These are phyloP conservation scores for Galendromus occidentalis DNA, from an alignment of 1,140 invertebrate genomes.

Conservation along the genomic window DNA sequence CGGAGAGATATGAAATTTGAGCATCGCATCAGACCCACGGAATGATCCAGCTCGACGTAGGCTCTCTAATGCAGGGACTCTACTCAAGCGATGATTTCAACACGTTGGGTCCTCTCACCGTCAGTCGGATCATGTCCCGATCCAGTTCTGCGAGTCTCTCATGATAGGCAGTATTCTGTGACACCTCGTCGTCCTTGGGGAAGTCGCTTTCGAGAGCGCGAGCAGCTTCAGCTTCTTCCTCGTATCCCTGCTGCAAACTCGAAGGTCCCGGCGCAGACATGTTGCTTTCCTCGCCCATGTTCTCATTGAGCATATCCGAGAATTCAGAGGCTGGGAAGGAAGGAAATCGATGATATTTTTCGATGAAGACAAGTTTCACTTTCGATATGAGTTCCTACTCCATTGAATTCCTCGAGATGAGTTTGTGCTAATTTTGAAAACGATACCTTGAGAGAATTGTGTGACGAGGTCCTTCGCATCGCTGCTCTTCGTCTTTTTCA, in stretches of 20 bases:
- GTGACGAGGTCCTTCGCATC: constrained; percentile 11
- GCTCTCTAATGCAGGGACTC: too few species aligned
- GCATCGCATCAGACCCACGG: too few species aligned
- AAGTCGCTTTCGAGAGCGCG: neutral
- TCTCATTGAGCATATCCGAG: too few species aligned
- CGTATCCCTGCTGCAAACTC: neutral
- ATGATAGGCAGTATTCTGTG: constrained; percentile 13
- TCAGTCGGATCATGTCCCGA: constrained; percentile 37
- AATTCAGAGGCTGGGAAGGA: too few species aligned
- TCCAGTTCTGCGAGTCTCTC: constrained; percentile 21
- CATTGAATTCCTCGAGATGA: too few species aligned
- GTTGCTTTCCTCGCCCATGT: constrained; percentile 4
- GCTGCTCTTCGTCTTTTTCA: neutral
- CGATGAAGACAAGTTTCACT: too few species aligned
- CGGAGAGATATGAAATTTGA: constrained; percentile 24
- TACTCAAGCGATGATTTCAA: too few species aligned
- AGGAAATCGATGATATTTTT: too few species aligned
- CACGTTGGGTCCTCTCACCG: neutral
- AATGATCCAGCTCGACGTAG: too few species aligned
- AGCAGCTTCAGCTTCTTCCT: constrained; percentile 6
- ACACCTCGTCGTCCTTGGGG: neutral
- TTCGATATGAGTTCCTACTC: too few species aligned
- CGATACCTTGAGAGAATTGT: constrained; percentile 17
- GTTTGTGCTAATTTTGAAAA: too few species aligned
- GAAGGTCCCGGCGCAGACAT: neutral